Evolutionary conservation across 2,113 vertebrate genomes (phyloP), one percentile per base, ranked within the genome.

Genomic region (Chloropsis hardwickii): DNA sequence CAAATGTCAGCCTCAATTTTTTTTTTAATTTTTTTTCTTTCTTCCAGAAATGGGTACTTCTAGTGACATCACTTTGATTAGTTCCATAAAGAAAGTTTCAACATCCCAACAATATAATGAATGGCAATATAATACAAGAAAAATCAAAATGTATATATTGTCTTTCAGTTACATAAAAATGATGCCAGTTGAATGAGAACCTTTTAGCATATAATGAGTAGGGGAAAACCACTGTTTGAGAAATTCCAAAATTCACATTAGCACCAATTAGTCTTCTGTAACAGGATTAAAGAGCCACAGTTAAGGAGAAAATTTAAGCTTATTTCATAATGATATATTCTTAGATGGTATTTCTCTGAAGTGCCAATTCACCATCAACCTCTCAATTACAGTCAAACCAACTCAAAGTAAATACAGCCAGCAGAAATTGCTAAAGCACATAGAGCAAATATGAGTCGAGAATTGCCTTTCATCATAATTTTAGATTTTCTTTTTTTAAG

Each of bases 311-410:
- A 69, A 58, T 50, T 92, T 53, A 90, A 87, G 70, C 42, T 89
- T 87, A 77, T 87, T 94, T 96, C 57, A 70, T 56, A 61, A 95
- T 71, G 42, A 93, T 91, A 86, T 93, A 78, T 64, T 87, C 57
- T 79, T 56, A 61, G 9, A 50, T 3, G 18, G 20, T 47, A 94
- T 51, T 94, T 82, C 54, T 94, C 79, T 71, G 48, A 93, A 91
- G 40, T 56, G 35, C n/a, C 50, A 40, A 86, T 96, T 79, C 25
- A 74, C n/a, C 37, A 66, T 24, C 58, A 67, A 42, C 31, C 11
- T 87, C 72, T 89, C 44, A 64, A 48, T n/a, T 81, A 79, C 28
- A 89, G 40, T 53, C 77, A 95, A 89, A 78, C 35, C n/a, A 79
- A 79, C 10, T 29, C 37, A 57, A 58, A 94, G n/a, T 16, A 53